Percentiles rank a stretch among this genome's conserved stretches.
Conservation (phyloP, 2,888 invertebrate species). For the Epirrhoe tristata region DNA sequence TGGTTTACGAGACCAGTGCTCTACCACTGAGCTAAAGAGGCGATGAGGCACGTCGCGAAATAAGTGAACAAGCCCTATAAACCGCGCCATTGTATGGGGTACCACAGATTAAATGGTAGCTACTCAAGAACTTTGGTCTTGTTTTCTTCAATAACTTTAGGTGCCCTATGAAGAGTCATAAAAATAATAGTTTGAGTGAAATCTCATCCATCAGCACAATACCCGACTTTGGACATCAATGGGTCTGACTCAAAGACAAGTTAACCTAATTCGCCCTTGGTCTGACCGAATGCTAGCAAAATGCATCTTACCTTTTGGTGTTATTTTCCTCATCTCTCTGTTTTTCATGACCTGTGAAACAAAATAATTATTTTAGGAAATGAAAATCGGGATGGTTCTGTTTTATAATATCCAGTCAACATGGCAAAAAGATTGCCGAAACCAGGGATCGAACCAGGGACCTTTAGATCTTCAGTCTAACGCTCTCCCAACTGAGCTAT, state of each 20-base stretch:
- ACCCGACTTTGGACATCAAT: no score
- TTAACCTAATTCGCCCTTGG: no score
- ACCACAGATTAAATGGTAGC: slow-evolving; percentile 11
- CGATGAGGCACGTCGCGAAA: slow-evolving; percentile 69
- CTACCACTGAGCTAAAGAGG: slow-evolving; percentile 94
- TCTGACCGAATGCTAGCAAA: no score
- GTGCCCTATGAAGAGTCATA: no score
- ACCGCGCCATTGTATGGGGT: neutral
- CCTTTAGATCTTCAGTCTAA: slow-evolving; percentile 90
- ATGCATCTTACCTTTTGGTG: no score
- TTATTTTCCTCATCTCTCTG: no score
- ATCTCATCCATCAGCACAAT: no score
- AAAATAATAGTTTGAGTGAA: no score
- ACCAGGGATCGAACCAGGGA: slow-evolving; percentile 90
- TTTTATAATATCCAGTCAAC: neutral
- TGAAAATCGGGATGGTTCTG: no score
- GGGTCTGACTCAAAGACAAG: no score
- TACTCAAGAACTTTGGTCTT: neutral
- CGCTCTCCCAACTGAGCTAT: slow-evolving; percentile 89
- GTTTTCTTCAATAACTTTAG: neutral
- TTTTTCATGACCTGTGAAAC: no score
- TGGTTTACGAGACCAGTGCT: slow-evolving; percentile 94
- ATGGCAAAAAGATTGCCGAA: slow-evolving; percentile 80
- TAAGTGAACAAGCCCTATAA: slow-evolving; percentile 48
- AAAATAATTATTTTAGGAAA: no score